A percentile compares a stretch with the other conserved stretches of the same genome.
Evolutionary conservation across 2,113 vertebrate species (phyloP).

Genomic region (Excalfactoria chinensis): DNA sequence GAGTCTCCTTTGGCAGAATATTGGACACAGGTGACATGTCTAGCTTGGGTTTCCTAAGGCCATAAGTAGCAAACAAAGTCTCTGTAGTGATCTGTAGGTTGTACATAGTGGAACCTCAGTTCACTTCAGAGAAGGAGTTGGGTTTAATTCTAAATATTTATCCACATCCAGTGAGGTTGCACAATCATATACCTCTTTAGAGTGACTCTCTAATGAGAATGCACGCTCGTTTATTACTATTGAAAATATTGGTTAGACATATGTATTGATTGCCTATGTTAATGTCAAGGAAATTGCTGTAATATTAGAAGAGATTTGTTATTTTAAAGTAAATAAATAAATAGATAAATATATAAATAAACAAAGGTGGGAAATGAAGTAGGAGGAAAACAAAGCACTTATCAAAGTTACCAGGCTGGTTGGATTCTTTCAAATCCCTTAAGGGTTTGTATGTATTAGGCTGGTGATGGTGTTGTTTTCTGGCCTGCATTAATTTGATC

Average conservation of each 20-base stretch:
- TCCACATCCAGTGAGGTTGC: neutral
- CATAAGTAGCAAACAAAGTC: neutral
- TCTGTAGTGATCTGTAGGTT: neutral
- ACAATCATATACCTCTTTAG: neutral
- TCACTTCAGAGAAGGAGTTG: rapidly evolving
- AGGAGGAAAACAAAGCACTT: neutral
- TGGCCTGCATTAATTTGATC: constrained; percentile 75
- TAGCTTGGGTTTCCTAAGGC: neutral
- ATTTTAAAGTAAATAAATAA: neutral
- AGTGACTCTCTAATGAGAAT: neutral
- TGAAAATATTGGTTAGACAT: neutral
- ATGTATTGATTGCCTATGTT: constrained; percentile 9
- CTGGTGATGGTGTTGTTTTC: constrained; percentile 46
- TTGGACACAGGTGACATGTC: neutral
- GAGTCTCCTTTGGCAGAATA: neutral
- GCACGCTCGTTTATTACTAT: neutral
- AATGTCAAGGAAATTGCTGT: constrained; percentile 16
- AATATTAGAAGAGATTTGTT: neutral
- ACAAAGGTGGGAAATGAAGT: rapidly evolving
- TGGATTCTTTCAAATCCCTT: constrained; percentile 70
- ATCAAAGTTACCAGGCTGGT: constrained; percentile 44
- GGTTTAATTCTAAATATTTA: neutral
- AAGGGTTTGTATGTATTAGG: constrained; percentile 65
- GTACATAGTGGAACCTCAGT: neutral
- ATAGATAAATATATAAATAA: too few species aligned